Conservation (phyloP, 1,140 invertebrate species). For the Pseudomyrmex pallidus region DNA sequence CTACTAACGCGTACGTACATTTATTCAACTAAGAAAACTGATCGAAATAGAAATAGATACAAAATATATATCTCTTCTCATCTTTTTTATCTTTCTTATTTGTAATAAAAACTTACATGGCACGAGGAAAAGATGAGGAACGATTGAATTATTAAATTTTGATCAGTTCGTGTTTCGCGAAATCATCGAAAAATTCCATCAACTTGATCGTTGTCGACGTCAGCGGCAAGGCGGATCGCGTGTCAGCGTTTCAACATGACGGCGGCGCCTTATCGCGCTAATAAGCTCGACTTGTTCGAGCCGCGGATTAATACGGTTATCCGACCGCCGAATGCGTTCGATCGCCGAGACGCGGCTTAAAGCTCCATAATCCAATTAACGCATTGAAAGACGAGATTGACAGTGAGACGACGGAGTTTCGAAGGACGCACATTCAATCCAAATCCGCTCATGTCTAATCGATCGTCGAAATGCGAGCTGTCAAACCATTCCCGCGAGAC, state of each 20-base stretch:
- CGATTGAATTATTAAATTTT: background rate
- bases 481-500: conserved; percentile 67
- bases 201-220: conserved; percentile 32
- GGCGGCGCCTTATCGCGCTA: conserved; percentile 47
- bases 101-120: no score
- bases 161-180: conserved; percentile 3
- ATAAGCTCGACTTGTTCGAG: conserved; percentile 57
- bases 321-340: conserved; percentile 47
- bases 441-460: conserved; percentile 53
- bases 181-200: conserved; percentile 31
- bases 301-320: conserved; percentile 56
- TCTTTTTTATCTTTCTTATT: background rate
- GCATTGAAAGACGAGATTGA: conserved; percentile 72
- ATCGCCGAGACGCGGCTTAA: conserved; percentile 53
- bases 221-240: background rate
- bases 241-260: conserved; percentile 11
- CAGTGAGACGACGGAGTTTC: conserved; percentile 70
- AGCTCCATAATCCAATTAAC: conserved; percentile 72
- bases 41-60: no score
- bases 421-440: conserved; percentile 65
- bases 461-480: conserved; percentile 65
- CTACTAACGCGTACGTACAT: background rate
- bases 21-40: background rate
- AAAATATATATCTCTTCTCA: background rate
- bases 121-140: background rate